Base-by-base conservation (phyloP, 2,888 invertebrate genomes). In the Nemoura dubitans region DNA sequence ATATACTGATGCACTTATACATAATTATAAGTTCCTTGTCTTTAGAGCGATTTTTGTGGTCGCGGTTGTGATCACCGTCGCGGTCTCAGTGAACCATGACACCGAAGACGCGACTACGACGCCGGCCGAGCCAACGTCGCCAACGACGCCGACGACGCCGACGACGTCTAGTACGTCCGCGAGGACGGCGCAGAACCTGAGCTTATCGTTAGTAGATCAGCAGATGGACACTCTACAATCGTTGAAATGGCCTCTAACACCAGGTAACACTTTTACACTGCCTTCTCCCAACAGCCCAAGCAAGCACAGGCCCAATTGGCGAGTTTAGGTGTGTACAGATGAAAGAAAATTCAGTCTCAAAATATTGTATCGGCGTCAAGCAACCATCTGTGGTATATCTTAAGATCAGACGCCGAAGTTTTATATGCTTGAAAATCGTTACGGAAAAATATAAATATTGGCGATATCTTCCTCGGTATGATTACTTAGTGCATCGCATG, bases 11-110 rank as follows among this genome's bases (percentile, higher is more conserved):
- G n/a, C n/a, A n/a, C n/a, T n/a, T n/a, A 10, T 26, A 27, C 16
- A 3, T 43, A 43, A 83, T 43, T 43, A 5, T 43, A n/a, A n/a
- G 16, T 27, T 28, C 26, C 21, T 81, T 28, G 16, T 28, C 26
- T 3, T 28, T 10, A 94, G 94, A 89, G 90, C 92, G n/a, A 89
- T 93, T 3, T 92, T 94, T 76, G 91, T 92, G 2, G 91, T 94
- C 88, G 92, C 92, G 0, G 89, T 94, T 21, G 91, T 94, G 77
- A 92, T 93, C 78, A 92, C 93, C 0, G 90, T 94, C 5, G 93
- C 94, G 2, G 94, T 93, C 90, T 92, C 92, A 89, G 90, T 93
- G 76, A 91, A 89, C 27, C 87, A 90, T 85, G 87, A 83, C 29
- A 88, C 90, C 76, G 88, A 88, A 30, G 83, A 83, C 76, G 43